phyloP scores from a whole-genome alignment of 2,888 invertebrate species.

The Fabriciana adippe region DNA sequence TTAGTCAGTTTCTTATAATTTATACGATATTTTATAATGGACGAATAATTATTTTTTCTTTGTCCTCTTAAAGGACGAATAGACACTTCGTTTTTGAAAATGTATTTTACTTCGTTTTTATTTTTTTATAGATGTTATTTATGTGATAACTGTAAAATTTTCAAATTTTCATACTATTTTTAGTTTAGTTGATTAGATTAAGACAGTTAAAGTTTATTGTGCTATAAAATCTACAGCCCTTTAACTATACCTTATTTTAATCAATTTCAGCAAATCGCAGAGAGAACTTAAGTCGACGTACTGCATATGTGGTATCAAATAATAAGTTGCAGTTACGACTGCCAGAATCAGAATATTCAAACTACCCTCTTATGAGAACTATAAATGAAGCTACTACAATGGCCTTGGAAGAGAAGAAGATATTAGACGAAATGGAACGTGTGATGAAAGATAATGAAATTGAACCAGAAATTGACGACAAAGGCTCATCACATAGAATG shows the following conservation, averaged over 20 bases:
- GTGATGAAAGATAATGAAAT: conserved; percentile 70
- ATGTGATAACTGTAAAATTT: no score
- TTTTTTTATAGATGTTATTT: no score
- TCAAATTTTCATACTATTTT: no score
- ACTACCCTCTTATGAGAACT: conserved; percentile 87
- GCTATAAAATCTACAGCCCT: neutral
- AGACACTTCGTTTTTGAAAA: no score
- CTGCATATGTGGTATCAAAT: conserved; percentile 60
- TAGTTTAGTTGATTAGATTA: no score
- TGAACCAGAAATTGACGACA: conserved; percentile 69
- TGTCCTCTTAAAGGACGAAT: no score
- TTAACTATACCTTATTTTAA: neutral
- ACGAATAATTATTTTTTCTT: no score
- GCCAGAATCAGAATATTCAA: conserved; percentile 62
- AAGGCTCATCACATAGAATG: conserved; percentile 39
- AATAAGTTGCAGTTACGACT: conserved; percentile 60
- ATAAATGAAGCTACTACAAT: conserved; percentile 86
- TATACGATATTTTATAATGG: no score
- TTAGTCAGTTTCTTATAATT: no score
- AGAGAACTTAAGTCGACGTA: conserved; percentile 53
- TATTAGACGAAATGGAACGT: conserved; percentile 72
- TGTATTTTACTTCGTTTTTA: no score
- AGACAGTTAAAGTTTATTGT: neutral
- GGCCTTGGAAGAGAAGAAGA: conserved; percentile 78
- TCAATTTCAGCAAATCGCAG: conserved; percentile 51